A percentile compares a stretch with the other conserved stretches of the same genome.
Evolutionary conservation across 2,797 vertebrate genomes (phyloP).

Genomic region (Sebastes paucispinis): DNA sequence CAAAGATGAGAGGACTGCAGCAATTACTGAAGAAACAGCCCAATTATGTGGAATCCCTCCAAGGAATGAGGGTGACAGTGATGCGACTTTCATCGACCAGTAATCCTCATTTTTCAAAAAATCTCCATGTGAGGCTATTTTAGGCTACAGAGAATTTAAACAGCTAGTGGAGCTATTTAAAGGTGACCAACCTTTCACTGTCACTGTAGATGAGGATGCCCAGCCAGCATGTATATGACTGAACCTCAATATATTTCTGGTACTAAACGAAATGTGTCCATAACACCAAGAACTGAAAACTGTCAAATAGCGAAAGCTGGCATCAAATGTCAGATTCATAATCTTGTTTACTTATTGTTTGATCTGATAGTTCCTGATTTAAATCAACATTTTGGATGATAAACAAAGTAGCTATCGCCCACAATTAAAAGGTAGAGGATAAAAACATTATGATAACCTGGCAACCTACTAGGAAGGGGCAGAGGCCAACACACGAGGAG

Average conservation of each 20-base stretch:
- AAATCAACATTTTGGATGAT: not conserved
- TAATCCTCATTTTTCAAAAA: constrained; percentile 19
- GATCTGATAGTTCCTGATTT: not conserved
- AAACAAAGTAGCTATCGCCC: not conserved
- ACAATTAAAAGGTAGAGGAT: not conserved
- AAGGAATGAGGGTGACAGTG: constrained; percentile 46
- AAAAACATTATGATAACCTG: not conserved
- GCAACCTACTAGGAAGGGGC: no score
- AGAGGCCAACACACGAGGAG: no score
- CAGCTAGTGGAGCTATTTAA: not conserved
- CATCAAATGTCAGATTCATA: not conserved
- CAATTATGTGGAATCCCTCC: constrained; percentile 59
- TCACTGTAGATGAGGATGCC: not conserved
- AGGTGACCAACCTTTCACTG: not conserved
- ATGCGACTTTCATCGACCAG: constrained; percentile 33
- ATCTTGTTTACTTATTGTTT: not conserved
- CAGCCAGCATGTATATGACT: not conserved
- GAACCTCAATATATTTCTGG: not conserved
- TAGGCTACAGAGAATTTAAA: constrained; percentile 2
- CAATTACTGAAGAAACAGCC: constrained; percentile 62
- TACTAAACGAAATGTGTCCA: not conserved
- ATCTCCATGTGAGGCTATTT: constrained; percentile 21
- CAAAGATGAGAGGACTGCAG: constrained; percentile 48
- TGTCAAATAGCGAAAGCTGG: not conserved
- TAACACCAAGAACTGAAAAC: not conserved